Percentiles rank a stretch among this genome's conserved stretches.
Evolutionary conservation across 2,797 vertebrate genomes (phyloP).

Genomic region (Fringilla coelebs): DNA sequence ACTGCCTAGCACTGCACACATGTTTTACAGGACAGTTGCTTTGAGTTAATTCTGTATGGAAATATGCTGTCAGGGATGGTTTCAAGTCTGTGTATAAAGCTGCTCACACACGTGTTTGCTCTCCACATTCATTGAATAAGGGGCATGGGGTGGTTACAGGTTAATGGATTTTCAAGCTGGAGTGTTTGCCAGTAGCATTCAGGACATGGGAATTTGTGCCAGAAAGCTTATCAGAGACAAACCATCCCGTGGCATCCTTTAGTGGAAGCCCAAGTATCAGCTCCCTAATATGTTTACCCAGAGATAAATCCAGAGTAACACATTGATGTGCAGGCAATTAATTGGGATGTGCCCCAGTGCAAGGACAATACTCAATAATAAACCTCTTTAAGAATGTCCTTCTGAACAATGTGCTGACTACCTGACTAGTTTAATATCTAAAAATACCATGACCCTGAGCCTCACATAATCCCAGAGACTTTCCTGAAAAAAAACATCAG

Average conservation of each 20-base stretch:
- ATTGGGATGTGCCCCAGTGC: background rate
- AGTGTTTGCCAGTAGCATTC: slow-evolving; percentile 10
- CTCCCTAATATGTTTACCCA: slow-evolving; percentile 41
- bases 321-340: background rate
- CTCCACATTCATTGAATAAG: background rate
- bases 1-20: background rate
- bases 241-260: background rate
- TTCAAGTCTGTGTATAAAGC: slow-evolving; percentile 28
- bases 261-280: background rate
- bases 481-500: background rate
- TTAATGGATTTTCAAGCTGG: slow-evolving; percentile 60
- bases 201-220: slow-evolving; percentile 9
- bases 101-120: slow-evolving; percentile 37
- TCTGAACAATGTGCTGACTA: background rate
- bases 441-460: background rate
- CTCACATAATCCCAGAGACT: background rate
- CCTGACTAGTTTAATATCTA: background rate
- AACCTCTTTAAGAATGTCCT: background rate
- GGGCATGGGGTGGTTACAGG: background rate
- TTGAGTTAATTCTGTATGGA: slow-evolving; percentile 34
- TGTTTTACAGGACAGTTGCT: slow-evolving; percentile 41
- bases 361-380: slow-evolving; percentile 23
- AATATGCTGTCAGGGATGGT: background rate
- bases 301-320: slow-evolving; percentile 5
- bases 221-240: slow-evolving; percentile 33